phyloP scores from a whole-genome alignment of 2,888 invertebrate genomes.

The Eledone cirrhosa region DNA sequence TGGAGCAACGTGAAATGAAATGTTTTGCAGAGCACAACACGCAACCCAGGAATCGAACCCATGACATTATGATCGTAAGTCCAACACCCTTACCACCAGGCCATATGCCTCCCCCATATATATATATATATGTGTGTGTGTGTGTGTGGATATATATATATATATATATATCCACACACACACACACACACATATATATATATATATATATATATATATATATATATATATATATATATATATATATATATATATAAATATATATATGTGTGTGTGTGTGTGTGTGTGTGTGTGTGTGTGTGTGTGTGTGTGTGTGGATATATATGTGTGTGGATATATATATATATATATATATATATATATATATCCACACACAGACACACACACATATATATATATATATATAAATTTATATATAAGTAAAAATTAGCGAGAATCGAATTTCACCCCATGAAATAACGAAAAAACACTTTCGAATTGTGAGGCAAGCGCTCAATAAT shows the following conservation, averaged over 20 bases:
- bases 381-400: conserved; percentile 2
- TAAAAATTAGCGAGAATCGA: too few species aligned
- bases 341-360: neutral
- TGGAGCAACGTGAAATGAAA: too few species aligned
- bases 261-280: neutral
- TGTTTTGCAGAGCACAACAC: too few species aligned
- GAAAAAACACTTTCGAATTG: too few species aligned
- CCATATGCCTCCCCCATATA: too few species aligned
- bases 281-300: neutral
- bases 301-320: neutral
- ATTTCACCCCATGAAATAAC: too few species aligned
- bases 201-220: neutral
- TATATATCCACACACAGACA: neutral
- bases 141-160: neutral
- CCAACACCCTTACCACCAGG: too few species aligned
- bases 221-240: conserved; percentile 10
- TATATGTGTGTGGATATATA: neutral
- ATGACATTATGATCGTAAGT: too few species aligned
- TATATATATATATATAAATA: neutral
- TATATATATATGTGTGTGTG: neutral
- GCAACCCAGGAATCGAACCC: too few species aligned
- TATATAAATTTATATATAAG: conserved; percentile 9
- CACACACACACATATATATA: neutral
- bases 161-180: neutral
- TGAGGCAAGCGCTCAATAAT: too few species aligned